Percentiles rank a stretch among this genome's conserved stretches.
Conservation (phyloP, 2,888 invertebrate species). For the Clivina fossor region DNA sequence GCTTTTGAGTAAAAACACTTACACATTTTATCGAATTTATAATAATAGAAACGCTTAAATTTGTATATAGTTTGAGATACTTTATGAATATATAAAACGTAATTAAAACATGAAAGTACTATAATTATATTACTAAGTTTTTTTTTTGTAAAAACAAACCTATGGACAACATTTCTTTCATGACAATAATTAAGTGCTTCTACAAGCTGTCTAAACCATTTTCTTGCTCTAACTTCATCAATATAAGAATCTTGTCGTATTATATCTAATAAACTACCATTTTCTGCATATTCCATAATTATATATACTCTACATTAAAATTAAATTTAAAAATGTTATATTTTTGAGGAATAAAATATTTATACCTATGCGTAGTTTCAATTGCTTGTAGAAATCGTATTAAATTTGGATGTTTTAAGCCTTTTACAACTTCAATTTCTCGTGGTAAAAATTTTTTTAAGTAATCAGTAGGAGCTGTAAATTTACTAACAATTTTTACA, state of each 20-base stretch:
- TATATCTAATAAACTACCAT: slow-evolving; percentile 76
- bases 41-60: too few species aligned
- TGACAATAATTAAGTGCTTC: slow-evolving; percentile 79
- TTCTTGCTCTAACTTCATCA: slow-evolving; percentile 67
- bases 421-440: slow-evolving; percentile 82
- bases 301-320: slow-evolving; percentile 70
- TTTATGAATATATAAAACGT: too few species aligned
- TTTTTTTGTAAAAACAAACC: slow-evolving; percentile 62
- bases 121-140: too few species aligned
- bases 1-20: too few species aligned
- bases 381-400: slow-evolving; percentile 81
- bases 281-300: slow-evolving; percentile 81
- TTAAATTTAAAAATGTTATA: slow-evolving; percentile 1
- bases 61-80: too few species aligned
- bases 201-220: slow-evolving; percentile 73
- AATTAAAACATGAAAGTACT: too few species aligned
- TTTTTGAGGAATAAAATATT: slow-evolving; percentile 12
- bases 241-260: slow-evolving; percentile 73
- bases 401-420: slow-evolving; percentile 75
- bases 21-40: too few species aligned
- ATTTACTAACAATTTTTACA: slow-evolving; percentile 81
- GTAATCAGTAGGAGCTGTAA: slow-evolving; percentile 79
- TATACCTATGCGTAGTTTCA: slow-evolving; percentile 78
- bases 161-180: slow-evolving; percentile 75
- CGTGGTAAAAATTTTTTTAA: slow-evolving; percentile 77